Evolutionary conservation across 2,113 vertebrate genomes (phyloP).

Genomic region (Protomyctophum bolini): DNA sequence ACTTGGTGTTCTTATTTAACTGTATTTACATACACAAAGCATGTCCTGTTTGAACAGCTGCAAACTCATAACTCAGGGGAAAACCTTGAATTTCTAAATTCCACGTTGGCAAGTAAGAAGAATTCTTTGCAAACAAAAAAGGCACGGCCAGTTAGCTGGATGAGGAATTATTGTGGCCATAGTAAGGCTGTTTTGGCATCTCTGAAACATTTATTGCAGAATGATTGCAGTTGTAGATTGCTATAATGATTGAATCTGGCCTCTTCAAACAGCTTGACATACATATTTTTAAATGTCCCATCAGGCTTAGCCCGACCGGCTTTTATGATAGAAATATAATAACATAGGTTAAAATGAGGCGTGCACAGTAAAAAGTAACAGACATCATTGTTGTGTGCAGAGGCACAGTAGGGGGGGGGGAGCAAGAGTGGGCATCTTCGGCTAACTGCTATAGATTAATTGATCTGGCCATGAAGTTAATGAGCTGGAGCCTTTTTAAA

Average conservation of each 20-base stretch:
- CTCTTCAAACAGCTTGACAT: neutral
- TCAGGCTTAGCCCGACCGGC: neutral
- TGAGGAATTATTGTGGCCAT: too few species aligned
- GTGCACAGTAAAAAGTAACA: conserved; percentile 34
- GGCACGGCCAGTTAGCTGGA: too few species aligned
- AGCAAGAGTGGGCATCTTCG: conserved; percentile 65
- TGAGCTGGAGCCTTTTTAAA: conserved; percentile 74
- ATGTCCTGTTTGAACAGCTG: neutral
- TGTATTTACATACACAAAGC: neutral
- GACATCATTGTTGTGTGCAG: conserved; percentile 18
- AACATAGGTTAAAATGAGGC: neutral
- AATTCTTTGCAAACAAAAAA: too few species aligned
- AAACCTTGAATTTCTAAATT: neutral
- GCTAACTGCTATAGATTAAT: conserved; percentile 79
- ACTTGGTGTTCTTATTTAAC: neutral
- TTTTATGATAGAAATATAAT: conserved; percentile 12
- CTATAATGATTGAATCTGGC: neutral
- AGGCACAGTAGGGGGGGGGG: conserved; percentile 33
- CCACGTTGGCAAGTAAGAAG: too few species aligned
- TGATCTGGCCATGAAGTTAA: conserved; percentile 76
- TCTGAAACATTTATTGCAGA: too few species aligned
- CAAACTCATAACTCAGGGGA: neutral
- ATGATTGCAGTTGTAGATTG: too few species aligned
- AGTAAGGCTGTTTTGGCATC: too few species aligned
- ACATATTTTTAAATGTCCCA: conserved; percentile 8